These are phyloP conservation scores for Channa striata DNA, from an alignment of 2,797 vertebrate genomes.

Conservation along the genomic window DNA sequence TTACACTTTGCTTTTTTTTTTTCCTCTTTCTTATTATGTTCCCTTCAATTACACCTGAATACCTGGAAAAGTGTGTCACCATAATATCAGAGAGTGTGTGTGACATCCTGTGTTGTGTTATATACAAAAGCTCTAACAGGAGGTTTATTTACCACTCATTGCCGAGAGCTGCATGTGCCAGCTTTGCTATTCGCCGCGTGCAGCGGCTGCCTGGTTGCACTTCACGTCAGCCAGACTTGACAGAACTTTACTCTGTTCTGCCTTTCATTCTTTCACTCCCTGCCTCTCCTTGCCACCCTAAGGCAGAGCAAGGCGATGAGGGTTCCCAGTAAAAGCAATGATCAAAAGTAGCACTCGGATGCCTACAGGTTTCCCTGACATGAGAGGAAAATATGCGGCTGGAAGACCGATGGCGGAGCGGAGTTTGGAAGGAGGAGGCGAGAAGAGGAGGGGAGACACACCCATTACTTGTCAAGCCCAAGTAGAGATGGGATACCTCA, in stretches of 20 bases:
- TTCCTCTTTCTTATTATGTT: conserved; percentile 28
- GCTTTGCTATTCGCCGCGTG: conserved; percentile 44
- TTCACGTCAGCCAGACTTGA: conserved; percentile 72
- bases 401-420: conserved; percentile 49
- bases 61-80: conserved; percentile 43
- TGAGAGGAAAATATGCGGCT: conserved; percentile 70
- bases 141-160: conserved; percentile 63
- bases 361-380: conserved; percentile 84
- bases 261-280: conserved; percentile 73
- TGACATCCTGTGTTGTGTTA: conserved; percentile 42
- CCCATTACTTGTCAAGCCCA: conserved; percentile 71
- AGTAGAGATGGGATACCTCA: conserved; percentile 62
- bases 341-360: conserved; percentile 85
- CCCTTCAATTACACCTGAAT: conserved; percentile 52
- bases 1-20: conserved; percentile 10
- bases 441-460: conserved; percentile 62
- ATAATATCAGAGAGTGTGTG: conserved; percentile 30
- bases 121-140: conserved; percentile 61
- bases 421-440: conserved; percentile 52
- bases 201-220: conserved; percentile 57
- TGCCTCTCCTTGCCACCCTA: conserved; percentile 68
- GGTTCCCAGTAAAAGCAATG: conserved; percentile 81
- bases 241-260: conserved; percentile 74
- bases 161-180: conserved; percentile 62
- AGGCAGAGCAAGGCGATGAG: conserved; percentile 77